Evolutionary conservation across 2,113 vertebrate genomes (phyloP).

Genomic region (Ciconia boyciana): DNA sequence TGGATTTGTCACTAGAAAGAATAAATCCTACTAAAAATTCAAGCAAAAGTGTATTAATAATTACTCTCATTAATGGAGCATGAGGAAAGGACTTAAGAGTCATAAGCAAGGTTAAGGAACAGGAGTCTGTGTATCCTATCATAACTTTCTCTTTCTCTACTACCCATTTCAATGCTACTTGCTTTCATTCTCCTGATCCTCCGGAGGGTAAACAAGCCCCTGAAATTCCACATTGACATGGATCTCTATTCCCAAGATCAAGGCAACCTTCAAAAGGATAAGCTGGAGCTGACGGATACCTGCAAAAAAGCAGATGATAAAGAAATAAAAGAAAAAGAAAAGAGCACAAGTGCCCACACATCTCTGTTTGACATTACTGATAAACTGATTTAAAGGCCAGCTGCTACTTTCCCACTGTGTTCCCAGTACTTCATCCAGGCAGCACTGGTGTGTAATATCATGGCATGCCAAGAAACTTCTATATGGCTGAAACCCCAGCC

Average conservation of each 20-base stretch:
- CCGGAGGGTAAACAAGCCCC: slow-evolving; percentile 89
- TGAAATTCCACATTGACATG: slow-evolving; percentile 97
- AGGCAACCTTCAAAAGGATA: slow-evolving; percentile 95
- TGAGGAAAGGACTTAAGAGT: background rate
- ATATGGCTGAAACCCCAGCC: background rate
- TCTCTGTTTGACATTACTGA: background rate
- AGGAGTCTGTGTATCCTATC: background rate
- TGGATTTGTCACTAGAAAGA: background rate
- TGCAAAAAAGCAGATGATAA: slow-evolving; percentile 38
- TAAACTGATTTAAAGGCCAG: background rate
- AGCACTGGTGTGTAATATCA: background rate
- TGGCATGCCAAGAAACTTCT: background rate
- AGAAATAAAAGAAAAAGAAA: background rate
- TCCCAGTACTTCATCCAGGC: background rate
- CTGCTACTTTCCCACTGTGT: background rate
- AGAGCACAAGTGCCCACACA: background rate
- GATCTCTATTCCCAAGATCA: slow-evolving; percentile 96
- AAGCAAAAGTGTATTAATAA: background rate
- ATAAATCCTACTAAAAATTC: background rate
- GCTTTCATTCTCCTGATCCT: slow-evolving; percentile 94
- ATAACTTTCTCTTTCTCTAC: background rate
- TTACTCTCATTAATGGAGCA: background rate
- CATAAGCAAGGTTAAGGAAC: background rate
- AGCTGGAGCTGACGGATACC: slow-evolving; percentile 98
- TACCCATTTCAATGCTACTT: slow-evolving; percentile 58